Evolutionary conservation across 1,140 invertebrate species (phyloP), one percentile per base, ranked within the genome.

Genomic region (Helicoverpa zea): DNA sequence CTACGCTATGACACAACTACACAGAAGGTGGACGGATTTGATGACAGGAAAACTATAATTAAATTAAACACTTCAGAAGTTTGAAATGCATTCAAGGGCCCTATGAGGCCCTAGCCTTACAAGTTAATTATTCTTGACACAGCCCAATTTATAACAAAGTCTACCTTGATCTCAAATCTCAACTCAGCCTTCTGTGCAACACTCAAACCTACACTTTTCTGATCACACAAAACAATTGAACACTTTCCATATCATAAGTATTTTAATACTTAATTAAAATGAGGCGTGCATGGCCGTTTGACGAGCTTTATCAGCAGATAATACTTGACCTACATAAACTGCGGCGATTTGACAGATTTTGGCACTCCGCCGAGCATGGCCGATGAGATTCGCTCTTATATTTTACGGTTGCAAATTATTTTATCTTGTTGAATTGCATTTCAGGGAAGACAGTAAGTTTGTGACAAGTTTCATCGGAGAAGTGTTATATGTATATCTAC

Each of bases 271-370:
- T 35, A 66, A 49, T 49, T 66, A 49, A 68, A 23, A 23, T 43
- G 16, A 49, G 14, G 43, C 43, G 16, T 43, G 64, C 64, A 68
- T 68, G 43, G 35, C 16, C 64, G 43, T 49, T 68, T 68, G 64
- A 68, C 43, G n/a, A 51, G 64, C n/a, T 49, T 68, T 68, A 49
- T 68, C 64, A 68, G 10, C 3, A 13, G 58, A 61, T 68, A 51
- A 68, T 68, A 68, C 11, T 68, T 68, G 64, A 68, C 63, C 64
- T 68, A 68, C 49, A 68, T 49, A 18, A 43, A 7, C 49, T 68
- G 43, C 64, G 43, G 64, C 43, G 64, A 68, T 68, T 68, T 68
- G 16, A 49, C 43, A 49, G 43, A 68, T 68, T 68, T 68, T 68
- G 64, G 64, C 64, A 49, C 43, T 43, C 10, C 43, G 64, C 64